phyloP scores from a whole-genome alignment of 2,888 invertebrate species.

The Cheilosia soror region DNA sequence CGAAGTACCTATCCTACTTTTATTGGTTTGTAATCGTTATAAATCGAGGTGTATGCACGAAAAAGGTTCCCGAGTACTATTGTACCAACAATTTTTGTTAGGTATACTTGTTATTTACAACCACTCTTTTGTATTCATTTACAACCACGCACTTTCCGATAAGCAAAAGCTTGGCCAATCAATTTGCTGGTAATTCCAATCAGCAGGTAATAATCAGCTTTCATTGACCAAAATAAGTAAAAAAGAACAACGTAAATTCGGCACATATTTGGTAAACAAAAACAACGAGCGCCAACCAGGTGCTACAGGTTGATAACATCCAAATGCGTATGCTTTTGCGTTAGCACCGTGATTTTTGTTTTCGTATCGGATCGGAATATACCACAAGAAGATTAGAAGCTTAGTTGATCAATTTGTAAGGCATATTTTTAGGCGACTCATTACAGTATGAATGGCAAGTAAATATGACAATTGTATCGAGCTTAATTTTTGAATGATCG shows the following conservation, averaged over 20 bases:
- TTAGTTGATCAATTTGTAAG: background rate
- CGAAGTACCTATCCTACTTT: too few relatives aligned
- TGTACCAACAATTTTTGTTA: too few relatives aligned
- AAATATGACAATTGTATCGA: too few relatives aligned
- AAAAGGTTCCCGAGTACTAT: background rate
- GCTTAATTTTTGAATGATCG: too few relatives aligned
- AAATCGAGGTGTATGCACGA: background rate
- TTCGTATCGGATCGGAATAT: constrained; percentile 1
- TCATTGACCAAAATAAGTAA: constrained; percentile 29
- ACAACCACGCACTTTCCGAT: constrained; percentile 27
- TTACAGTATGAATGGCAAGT: background rate
- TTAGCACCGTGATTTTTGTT: background rate
- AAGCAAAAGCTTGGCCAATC: background rate
- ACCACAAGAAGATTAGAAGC: background rate
- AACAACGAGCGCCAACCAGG: background rate
- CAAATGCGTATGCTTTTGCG: background rate
- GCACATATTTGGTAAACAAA: constrained; percentile 20
- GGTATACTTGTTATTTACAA: too few relatives aligned
- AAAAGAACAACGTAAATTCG: constrained; percentile 1
- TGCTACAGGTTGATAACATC: background rate
- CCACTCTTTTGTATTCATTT: background rate
- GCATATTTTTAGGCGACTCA: constrained; percentile 1
- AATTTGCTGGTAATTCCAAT: background rate
- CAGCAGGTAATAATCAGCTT: constrained; percentile 8
- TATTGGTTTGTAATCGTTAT: background rate